A percentile compares a stretch with the other conserved stretches of the same genome.
Conservation (phyloP, 2,797 vertebrate genomes). For the Typhlichthys subterraneus region DNA sequence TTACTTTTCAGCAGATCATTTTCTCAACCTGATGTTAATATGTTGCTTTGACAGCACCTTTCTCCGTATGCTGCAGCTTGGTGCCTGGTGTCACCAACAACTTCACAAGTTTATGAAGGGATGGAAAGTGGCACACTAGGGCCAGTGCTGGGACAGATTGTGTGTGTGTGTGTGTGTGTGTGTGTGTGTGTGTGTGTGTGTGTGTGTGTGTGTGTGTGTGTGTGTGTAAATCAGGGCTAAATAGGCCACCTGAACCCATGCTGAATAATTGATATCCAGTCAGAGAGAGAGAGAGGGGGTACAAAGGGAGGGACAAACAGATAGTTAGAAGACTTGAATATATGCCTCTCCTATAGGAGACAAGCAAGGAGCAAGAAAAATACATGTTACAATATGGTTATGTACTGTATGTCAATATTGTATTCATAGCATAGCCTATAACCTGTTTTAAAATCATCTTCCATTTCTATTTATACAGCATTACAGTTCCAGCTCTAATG, state of each 20-base stretch:
- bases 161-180: neutral
- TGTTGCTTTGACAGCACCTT: no score
- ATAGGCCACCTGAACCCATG: slow-evolving; percentile 57
- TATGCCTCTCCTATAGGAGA: neutral
- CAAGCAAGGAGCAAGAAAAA: neutral
- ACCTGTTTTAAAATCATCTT: no score
- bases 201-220: slow-evolving; percentile 1
- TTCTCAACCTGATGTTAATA: no score
- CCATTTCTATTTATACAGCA: no score
- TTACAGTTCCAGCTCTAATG: no score
- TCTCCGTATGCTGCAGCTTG: neutral
- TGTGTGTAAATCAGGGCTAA: slow-evolving; percentile 32
- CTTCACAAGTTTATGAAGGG: neutral
- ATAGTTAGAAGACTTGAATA: no score
- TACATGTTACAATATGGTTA: neutral
- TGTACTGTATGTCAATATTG: neutral
- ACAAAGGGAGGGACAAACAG: neutral
- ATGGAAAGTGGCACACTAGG: neutral
- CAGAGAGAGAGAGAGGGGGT: slow-evolving; percentile 5
- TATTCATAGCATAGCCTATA: neutral
- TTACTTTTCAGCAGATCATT: no score
- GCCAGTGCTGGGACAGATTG: neutral
- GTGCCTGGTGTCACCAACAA: neutral
- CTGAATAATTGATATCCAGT: slow-evolving; percentile 61
- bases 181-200: slow-evolving; percentile 1